Conservation (phyloP, 2,797 vertebrate genomes). For the Phrynocephalus vlangalii region DNA sequence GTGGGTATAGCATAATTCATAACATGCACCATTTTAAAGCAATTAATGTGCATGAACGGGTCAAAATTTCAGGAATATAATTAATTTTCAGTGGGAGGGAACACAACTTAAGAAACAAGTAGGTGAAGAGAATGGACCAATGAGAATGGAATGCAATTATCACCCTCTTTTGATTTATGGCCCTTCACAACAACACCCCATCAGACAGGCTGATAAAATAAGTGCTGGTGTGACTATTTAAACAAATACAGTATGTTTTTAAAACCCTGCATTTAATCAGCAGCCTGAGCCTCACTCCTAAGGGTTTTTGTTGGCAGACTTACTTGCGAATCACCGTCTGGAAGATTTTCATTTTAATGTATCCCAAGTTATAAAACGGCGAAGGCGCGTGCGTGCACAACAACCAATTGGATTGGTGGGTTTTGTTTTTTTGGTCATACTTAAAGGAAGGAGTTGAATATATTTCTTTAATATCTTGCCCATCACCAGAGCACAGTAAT, state of each 20-base stretch:
- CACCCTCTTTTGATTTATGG: slow-evolving; percentile 10
- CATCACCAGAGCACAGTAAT: slow-evolving; percentile 45
- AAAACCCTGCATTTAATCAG: slow-evolving; percentile 3
- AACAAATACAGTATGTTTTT: slow-evolving; percentile 11
- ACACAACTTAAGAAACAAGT: not conserved
- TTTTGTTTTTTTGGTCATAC: not conserved
- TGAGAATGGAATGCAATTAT: slow-evolving; percentile 21
- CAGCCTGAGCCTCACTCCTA: not conserved
- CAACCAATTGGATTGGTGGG: slow-evolving; percentile 22
- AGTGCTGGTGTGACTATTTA: slow-evolving; percentile 18
- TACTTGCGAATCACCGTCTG: slow-evolving; percentile 3
- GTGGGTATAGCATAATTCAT: too few species aligned
- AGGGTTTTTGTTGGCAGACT: slow-evolving; percentile 15
- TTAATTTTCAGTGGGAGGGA: not conserved
- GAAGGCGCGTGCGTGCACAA: not conserved
- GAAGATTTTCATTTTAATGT: slow-evolving; percentile 15
- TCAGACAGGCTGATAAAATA: slow-evolving; percentile 10
- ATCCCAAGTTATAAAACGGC: slow-evolving; percentile 22
- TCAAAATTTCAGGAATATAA: not conserved
- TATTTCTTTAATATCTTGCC: slow-evolving; percentile 52
- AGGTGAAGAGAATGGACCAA: not conserved
- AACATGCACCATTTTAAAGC: too few species aligned
- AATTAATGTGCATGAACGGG: not conserved
- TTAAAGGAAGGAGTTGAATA: slow-evolving; percentile 37
- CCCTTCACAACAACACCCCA: slow-evolving; percentile 12